Evolutionary conservation across 2,797 vertebrate species (phyloP).

Genomic region (Sebastes reedi): DNA sequence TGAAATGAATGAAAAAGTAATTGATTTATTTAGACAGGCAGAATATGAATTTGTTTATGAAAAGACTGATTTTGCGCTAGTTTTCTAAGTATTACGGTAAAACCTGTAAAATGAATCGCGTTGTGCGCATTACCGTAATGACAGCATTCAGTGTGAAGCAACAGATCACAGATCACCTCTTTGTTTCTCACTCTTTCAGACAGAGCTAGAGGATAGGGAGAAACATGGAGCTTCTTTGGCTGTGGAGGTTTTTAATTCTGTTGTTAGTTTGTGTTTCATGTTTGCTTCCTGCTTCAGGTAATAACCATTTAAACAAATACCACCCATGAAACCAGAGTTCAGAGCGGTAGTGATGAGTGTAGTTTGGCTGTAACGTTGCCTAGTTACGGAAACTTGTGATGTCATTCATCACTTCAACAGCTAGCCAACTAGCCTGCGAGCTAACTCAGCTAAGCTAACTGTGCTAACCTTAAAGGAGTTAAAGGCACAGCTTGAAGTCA

Average conservation of each 20-base stretch:
- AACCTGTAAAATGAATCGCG: not conserved
- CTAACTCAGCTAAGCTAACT: not conserved
- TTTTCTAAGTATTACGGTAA: slow-evolving; percentile 46
- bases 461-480: not conserved
- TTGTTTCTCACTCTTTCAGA: slow-evolving; percentile 33
- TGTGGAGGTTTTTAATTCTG: slow-evolving; percentile 45
- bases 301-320: not conserved
- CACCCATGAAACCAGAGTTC: not conserved
- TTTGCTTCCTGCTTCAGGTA: slow-evolving; percentile 67
- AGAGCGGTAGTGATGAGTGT: not conserved
- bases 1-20: not conserved
- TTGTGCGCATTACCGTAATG: slow-evolving; percentile 45
- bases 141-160: slow-evolving; percentile 54
- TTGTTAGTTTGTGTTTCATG: slow-evolving; percentile 47
- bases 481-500: too few relatives aligned
- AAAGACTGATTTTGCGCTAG: not conserved
- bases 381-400: slow-evolving; percentile 6
- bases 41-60: not conserved
- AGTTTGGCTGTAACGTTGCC: not conserved
- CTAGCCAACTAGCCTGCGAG: slow-evolving; percentile 23
- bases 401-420: slow-evolving; percentile 43
- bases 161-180: slow-evolving; percentile 45
- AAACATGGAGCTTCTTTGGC: slow-evolving; percentile 70
- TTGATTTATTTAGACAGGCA: not conserved
- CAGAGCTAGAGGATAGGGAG: slow-evolving; percentile 40